Evolutionary conservation across 2,888 invertebrate genomes (phyloP), one percentile per base, ranked within the genome.

Genomic region (Drosophila prolongata): DNA sequence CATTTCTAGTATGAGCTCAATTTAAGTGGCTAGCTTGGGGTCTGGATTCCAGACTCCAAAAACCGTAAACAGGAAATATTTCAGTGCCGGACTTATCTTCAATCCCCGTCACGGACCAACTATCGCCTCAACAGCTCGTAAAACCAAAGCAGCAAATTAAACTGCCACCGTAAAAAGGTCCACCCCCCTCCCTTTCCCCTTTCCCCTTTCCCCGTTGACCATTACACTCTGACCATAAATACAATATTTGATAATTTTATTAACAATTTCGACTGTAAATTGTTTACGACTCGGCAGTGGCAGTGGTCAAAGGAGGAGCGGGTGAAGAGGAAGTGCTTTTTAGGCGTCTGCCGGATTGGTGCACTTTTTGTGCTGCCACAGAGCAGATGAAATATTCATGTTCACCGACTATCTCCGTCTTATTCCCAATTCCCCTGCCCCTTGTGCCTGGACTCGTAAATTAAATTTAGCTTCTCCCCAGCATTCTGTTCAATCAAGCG

Each of bases 231-330:
- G 83, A 86, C 76, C 83, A 80, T 89, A 89, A 84, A 89, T 86
- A 84, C 87, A 87, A 88, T 84, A 89, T 89, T 86, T 89, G 89
- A 89, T 86, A 87, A 86, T 86, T 87, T 89, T 89, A 86, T 86
- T 86, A 86, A 89, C 85, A 87, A 87, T 89, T 89, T 89, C 62
- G 70, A 74, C 75, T 89, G 85, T 79, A 89, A 85, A 87, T 81
- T 84, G 87, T 89, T 84, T 84, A 84, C 83, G 87, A 89, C 87
- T 81, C 30, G 24, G 61, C 57, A 55, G 65, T 56, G 38, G 55
- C 16, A 24, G 52, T 54, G 40, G 24, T 27, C 16, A 30, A 6
- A 19, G 34, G 24, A 2, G 1, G 14, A 30, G 8, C 8, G 14
- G 2, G 50, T 5, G 8, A 47, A 47, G 16, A 46, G 65, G 44